A percentile compares a stretch with the other conserved stretches of the same genome.
Evolutionary conservation across 2,888 invertebrate species (phyloP).

Genomic region (Penaeus monodon): DNA sequence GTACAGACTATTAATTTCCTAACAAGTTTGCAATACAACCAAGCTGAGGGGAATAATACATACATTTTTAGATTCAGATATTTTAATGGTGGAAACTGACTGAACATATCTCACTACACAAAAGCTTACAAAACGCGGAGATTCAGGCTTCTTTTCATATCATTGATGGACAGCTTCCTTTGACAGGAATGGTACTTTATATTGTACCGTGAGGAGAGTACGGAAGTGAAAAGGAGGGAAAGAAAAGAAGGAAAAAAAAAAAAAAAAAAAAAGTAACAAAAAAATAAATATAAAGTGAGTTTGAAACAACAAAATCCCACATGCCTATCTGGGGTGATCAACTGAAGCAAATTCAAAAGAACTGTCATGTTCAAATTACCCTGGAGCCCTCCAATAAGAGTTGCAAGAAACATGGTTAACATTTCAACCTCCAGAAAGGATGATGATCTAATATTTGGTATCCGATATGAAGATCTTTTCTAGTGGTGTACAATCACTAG

Average conservation of each 20-base stretch:
- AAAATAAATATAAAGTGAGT: constrained; percentile 36
- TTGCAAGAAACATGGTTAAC: constrained; percentile 32
- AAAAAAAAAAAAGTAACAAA: constrained; percentile 7
- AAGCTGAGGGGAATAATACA: not conserved
- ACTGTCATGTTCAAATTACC: constrained; percentile 45
- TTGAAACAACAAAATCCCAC: constrained; percentile 58
- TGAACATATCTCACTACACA: constrained; percentile 63
- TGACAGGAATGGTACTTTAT: constrained; percentile 59
- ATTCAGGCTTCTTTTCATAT: constrained; percentile 55
- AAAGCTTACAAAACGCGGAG: constrained; percentile 63
- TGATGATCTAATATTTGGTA: constrained; percentile 59
- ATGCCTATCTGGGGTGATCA: constrained; percentile 58
- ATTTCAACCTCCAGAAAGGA: constrained; percentile 53
- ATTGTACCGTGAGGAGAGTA: constrained; percentile 56
- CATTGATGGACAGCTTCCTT: constrained; percentile 61
- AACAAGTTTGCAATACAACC: too few species aligned
- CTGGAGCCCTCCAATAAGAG: constrained; percentile 34
- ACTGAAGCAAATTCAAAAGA: constrained; percentile 50
- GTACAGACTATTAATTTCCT: too few species aligned
- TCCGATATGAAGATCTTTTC: constrained; percentile 60
- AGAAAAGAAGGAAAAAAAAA: not conserved
- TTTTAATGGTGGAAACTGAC: constrained; percentile 62
- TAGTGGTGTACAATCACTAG: constrained; percentile 61
- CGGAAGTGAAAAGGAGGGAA: constrained; percentile 31
- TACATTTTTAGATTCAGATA: constrained; percentile 48